Base-by-base conservation (phyloP, 2,888 invertebrate species). In the Hemaris fuciformis region DNA sequence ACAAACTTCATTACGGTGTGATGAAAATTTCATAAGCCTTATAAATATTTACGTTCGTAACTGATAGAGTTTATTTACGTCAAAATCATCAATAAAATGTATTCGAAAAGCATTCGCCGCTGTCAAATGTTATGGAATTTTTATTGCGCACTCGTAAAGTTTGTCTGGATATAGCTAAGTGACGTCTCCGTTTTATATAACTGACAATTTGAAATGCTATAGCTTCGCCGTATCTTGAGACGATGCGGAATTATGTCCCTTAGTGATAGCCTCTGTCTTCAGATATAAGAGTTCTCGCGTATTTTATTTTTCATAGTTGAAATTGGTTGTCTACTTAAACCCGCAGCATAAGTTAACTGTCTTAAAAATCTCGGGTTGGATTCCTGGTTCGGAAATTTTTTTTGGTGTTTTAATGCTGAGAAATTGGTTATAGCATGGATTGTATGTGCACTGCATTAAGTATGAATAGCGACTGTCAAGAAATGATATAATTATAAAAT, bases 61-160 rank as follows among this genome's bases (percentile, higher is more conserved):
- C 66, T 66, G 68, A 68, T 70, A 72, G 48, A 68, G 46, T 64
- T 62, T 62, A 71, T 68, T 72, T 70, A 71, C 60, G 61, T 59
- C 66, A 42, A 58, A 65, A 66, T 71, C 66, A 66, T 67, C 68
- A 67, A 71, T 76, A 53, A 76, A 73, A 74, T 69, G 71, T 68
- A 69, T 72, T 62, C 66, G 64, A 71, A 72, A 67, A 62, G 64
- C 73, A 62, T 65, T 58, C 58, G 7, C 60, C 61, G 68, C 72
- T 71, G 70, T 75, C 70, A 74, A 74, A 74, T 66, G 63, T 72
- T 71, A 76, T 72, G 70, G 68, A 70, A 67, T 71, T 76, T 76
- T 76, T 74, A 76, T 74, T 69, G 66, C 64, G 5, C 31, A 43
- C 46, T 64, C 57, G 70, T 76, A 74, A 75, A 74, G 66, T 53